Evolutionary conservation across 2,888 invertebrate genomes (phyloP).

Genomic region (Pandemis cinnamomeana): DNA sequence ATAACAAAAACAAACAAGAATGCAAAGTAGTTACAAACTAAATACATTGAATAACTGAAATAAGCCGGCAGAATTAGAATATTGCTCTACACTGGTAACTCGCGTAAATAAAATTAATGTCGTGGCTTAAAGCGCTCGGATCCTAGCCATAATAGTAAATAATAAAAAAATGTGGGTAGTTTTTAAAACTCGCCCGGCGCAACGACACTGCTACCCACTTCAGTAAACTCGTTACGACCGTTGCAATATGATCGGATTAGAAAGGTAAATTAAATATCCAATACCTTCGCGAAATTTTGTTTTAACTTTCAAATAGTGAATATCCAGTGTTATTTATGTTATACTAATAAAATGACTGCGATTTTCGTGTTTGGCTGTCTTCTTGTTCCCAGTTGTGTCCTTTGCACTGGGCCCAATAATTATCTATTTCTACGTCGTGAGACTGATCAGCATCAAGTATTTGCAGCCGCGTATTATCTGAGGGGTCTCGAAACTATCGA

Average conservation of each 20-base stretch:
- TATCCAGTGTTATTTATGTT: not conserved
- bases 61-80: no score
- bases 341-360: not conserved
- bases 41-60: no score
- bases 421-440: not conserved
- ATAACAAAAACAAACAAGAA: no score
- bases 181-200: not conserved
- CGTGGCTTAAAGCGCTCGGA: not conserved
- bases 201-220: not conserved
- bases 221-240: not conserved
- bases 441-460: not conserved
- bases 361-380: not conserved
- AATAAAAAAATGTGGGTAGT: not conserved
- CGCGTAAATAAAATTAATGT: not conserved
- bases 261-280: not conserved
- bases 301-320: not conserved
- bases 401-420: not conserved
- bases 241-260: not conserved
- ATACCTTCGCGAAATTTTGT: not conserved
- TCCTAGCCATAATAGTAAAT: not conserved
- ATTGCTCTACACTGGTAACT: no score
- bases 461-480: not conserved
- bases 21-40: no score
- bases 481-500: not conserved
- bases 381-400: not conserved